These are phyloP conservation scores for Clarias magur DNA, from an alignment of 2,113 vertebrate genomes.

Conservation along the genomic window DNA sequence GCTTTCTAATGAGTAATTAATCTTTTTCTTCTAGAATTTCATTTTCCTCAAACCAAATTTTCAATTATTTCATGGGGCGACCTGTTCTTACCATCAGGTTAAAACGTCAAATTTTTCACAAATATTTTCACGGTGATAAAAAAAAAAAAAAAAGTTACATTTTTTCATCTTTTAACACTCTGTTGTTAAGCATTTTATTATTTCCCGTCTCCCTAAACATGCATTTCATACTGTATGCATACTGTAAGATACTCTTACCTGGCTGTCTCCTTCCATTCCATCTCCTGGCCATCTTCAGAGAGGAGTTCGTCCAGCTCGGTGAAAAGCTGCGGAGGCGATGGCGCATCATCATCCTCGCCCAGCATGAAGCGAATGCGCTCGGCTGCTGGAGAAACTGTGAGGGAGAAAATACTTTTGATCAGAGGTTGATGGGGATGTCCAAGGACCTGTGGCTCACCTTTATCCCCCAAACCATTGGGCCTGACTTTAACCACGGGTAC, in stretches of 20 bases:
- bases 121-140: background rate
- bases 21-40: background rate
- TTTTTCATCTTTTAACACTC: background rate
- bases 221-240: constrained; percentile 18
- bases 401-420: constrained; percentile 89
- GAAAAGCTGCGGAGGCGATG: constrained; percentile 92
- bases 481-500: constrained; percentile 47
- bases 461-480: constrained; percentile 68
- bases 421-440: constrained; percentile 70
- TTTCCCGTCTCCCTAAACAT: background rate
- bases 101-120: background rate
- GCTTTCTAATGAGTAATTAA: constrained; percentile 31
- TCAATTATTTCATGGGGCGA: background rate
- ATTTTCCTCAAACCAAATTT: constrained; percentile 24
- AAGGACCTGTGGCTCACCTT: constrained; percentile 58
- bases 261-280: constrained; percentile 99
- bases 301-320: constrained; percentile 96
- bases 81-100: background rate
- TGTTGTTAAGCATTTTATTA: background rate
- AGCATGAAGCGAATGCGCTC: constrained; percentile 97
- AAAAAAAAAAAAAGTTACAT: background rate
- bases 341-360: constrained; percentile 94
- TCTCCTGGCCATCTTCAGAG: constrained; percentile 92
- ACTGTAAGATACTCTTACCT: constrained; percentile 75
- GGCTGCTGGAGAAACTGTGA: constrained; percentile 91